Percentiles rank a stretch among this genome's conserved stretches.
phyloP scores from a whole-genome alignment of 1,140 invertebrate species.

The Tetramorium simillimum region DNA sequence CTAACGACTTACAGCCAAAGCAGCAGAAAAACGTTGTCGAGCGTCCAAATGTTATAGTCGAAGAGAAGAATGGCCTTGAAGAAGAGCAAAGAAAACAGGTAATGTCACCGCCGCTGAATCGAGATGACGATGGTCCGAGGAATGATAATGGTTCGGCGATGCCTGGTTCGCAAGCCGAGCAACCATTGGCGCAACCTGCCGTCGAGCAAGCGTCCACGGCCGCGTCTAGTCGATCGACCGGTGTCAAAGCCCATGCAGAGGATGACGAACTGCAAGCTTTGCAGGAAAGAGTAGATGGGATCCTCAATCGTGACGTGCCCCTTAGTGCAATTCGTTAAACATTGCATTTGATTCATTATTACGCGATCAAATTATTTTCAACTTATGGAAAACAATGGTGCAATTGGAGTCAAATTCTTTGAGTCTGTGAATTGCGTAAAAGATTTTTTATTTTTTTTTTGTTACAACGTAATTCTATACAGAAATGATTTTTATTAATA shows the following conservation, averaged over 20 bases:
- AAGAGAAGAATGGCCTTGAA: not conserved
- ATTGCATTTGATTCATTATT: slow-evolving; percentile 23
- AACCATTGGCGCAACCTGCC: not conserved
- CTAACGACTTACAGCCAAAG: slow-evolving; percentile 57
- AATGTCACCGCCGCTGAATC: slow-evolving; percentile 51
- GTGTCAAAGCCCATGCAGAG: not conserved
- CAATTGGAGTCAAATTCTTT: not conserved
- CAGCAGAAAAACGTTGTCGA: slow-evolving; percentile 18
- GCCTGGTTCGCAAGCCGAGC: not conserved
- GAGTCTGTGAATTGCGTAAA: not conserved
- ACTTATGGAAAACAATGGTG: not conserved
- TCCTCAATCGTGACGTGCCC: slow-evolving; percentile 37
- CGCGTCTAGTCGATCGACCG: not conserved
- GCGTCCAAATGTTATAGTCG: not conserved
- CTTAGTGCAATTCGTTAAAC: not conserved
- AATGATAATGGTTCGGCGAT: not conserved
- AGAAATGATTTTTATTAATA: not conserved
- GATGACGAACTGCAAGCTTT: slow-evolving; percentile 56
- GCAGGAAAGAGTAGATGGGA: slow-evolving; percentile 60
- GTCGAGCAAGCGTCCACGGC: not conserved
- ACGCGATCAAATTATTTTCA: not conserved
- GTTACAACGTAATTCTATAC: not conserved
- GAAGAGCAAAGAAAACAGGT: slow-evolving; percentile 58
- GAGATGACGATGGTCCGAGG: not conserved
- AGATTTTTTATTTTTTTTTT: not conserved